Conservation (phyloP, 2,113 vertebrate genomes). For the Acanthisitta chloris region DNA sequence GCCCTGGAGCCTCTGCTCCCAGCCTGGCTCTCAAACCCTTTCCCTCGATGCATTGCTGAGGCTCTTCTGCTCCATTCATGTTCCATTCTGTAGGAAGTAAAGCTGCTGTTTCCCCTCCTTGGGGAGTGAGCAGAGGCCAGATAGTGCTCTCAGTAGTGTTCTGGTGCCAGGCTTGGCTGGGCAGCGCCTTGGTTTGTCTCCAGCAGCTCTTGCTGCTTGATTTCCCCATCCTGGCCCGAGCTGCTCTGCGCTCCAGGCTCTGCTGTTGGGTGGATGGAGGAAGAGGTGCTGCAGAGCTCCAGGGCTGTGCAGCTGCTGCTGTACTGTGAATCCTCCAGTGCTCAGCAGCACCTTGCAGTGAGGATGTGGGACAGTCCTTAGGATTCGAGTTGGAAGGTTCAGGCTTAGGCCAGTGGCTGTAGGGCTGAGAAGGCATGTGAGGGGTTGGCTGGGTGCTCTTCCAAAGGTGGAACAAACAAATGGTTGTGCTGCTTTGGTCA, state of each 20-base stretch:
- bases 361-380: neutral
- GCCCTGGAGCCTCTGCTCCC: neutral
- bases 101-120: neutral
- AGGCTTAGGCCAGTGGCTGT: neutral
- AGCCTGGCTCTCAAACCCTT: neutral
- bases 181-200: neutral
- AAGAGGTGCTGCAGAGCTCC: neutral
- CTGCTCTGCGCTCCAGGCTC: neutral
- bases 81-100: neutral
- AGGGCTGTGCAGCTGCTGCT: neutral
- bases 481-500: neutral
- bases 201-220: neutral
- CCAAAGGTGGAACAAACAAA: neutral
- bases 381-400: neutral
- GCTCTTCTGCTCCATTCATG: neutral
- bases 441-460: neutral
- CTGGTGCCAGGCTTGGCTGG: neutral
- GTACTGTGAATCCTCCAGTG: neutral
- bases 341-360: fast-evolving
- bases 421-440: neutral
- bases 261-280: neutral
- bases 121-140: neutral
- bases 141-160: neutral
- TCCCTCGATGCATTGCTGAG: neutral
- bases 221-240: neutral